Evolutionary conservation across 2,113 vertebrate genomes (phyloP).

Genomic region (Bombycilla garrulus): DNA sequence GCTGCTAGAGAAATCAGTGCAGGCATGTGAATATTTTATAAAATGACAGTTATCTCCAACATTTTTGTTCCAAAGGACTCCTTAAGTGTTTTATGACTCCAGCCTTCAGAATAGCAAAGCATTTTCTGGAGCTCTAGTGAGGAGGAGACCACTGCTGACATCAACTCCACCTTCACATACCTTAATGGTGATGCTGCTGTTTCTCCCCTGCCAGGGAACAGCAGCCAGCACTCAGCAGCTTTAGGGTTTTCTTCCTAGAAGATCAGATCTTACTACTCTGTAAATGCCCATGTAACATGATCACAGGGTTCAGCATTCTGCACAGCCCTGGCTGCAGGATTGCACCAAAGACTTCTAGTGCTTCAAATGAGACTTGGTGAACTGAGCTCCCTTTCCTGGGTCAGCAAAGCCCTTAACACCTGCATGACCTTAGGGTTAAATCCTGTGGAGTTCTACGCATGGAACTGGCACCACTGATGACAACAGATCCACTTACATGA

Average conservation of each 20-base stretch:
- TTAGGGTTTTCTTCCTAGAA: background rate
- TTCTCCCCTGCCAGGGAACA: background rate
- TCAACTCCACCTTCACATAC: background rate
- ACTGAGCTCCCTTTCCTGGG: background rate
- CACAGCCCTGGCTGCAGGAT: background rate
- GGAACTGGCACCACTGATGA: background rate
- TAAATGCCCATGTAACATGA: background rate
- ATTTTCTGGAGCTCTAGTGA: background rate
- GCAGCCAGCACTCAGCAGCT: background rate
- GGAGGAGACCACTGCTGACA: background rate
- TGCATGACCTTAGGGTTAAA: background rate
- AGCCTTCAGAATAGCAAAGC: background rate
- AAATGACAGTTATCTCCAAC: background rate
- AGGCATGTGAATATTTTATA: background rate
- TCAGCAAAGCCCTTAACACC: background rate
- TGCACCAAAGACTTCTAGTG: background rate
- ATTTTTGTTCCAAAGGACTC: background rate
- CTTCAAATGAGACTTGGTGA: background rate
- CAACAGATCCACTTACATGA: background rate
- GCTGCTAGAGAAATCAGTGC: background rate
- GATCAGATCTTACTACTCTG: background rate
- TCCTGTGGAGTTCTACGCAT: background rate
- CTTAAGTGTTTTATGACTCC: background rate
- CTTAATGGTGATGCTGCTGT: background rate
- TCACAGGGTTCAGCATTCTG: background rate